phyloP scores from a whole-genome alignment of 1,140 invertebrate species.

The Pentalonia nigronervosa region DNA sequence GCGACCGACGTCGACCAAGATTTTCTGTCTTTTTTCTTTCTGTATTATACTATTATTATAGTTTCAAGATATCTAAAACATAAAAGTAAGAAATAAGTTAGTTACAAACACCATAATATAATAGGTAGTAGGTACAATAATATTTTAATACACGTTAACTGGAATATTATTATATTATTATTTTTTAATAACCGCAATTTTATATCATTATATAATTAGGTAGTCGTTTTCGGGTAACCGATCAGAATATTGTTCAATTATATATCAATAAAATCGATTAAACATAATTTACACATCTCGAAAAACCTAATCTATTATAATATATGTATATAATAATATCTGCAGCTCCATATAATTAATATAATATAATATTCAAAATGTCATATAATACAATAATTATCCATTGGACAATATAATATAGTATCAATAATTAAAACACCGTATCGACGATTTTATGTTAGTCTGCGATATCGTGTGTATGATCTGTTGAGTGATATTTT shows the following conservation, averaged over 20 bases:
- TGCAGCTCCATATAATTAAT: too few relatives aligned
- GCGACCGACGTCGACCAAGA: neutral
- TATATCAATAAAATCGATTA: neutral
- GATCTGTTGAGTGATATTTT: too few relatives aligned
- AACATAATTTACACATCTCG: neutral
- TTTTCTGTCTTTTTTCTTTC: neutral
- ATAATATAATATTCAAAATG: too few relatives aligned
- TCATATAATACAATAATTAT: too few relatives aligned
- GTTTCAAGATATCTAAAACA: neutral
- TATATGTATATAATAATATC: too few relatives aligned
- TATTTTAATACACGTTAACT: neutral
- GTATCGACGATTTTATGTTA: too few relatives aligned
- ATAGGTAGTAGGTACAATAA: neutral
- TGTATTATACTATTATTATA: neutral
- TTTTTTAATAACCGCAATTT: too few relatives aligned
- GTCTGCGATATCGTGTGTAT: too few relatives aligned
- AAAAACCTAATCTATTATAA: neutral
- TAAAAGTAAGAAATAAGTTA: neutral
- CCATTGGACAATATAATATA: too few relatives aligned
- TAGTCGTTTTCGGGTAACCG: neutral
- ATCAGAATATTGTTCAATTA: neutral
- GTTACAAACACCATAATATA: neutral
- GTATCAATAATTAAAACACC: too few relatives aligned
- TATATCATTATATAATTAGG: too few relatives aligned
- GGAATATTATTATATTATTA: neutral